Evolutionary conservation across 2,888 invertebrate genomes (phyloP).

Genomic region (Abrostola tripartita): DNA sequence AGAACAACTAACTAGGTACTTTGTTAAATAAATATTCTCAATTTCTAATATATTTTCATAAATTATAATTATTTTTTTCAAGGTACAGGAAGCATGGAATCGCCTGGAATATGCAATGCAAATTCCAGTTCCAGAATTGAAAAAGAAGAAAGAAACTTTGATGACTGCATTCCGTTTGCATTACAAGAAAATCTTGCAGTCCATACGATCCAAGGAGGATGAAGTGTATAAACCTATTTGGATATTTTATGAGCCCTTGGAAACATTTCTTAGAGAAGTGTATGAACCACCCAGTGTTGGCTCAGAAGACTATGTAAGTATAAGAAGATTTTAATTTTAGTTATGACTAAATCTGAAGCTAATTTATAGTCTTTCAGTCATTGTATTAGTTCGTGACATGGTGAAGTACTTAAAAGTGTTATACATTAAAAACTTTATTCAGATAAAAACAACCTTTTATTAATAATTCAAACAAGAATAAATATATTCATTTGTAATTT

Average conservation of each 20-base stretch:
- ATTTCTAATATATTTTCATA: neutral
- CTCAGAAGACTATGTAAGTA: slow-evolving; percentile 22
- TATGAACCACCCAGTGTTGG: slow-evolving; percentile 16
- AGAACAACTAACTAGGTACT: too few species aligned
- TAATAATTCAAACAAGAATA: neutral
- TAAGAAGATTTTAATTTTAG: neutral
- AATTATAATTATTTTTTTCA: neutral
- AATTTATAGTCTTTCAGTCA: too few species aligned
- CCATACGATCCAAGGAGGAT: slow-evolving; percentile 23
- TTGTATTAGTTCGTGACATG: too few species aligned
- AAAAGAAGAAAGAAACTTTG: slow-evolving; percentile 46
- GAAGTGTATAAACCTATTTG: slow-evolving; percentile 42
- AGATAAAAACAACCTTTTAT: too few species aligned
- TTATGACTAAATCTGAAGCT: neutral
- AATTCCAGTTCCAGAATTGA: slow-evolving; percentile 37
- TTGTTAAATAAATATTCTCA: slow-evolving; percentile 9
- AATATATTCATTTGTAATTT: neutral
- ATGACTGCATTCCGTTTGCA: slow-evolving; percentile 41
- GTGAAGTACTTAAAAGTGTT: too few species aligned
- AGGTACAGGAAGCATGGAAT: slow-evolving; percentile 46
- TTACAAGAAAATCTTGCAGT: slow-evolving; percentile 38
- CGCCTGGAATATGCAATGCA: slow-evolving; percentile 36
- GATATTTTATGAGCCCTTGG: slow-evolving; percentile 41
- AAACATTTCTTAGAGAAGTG: slow-evolving; percentile 32
- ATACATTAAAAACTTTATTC: too few species aligned